These are phyloP conservation scores for Caretta caretta DNA, from an alignment of 2,113 vertebrate genomes.

Conservation along the genomic window DNA sequence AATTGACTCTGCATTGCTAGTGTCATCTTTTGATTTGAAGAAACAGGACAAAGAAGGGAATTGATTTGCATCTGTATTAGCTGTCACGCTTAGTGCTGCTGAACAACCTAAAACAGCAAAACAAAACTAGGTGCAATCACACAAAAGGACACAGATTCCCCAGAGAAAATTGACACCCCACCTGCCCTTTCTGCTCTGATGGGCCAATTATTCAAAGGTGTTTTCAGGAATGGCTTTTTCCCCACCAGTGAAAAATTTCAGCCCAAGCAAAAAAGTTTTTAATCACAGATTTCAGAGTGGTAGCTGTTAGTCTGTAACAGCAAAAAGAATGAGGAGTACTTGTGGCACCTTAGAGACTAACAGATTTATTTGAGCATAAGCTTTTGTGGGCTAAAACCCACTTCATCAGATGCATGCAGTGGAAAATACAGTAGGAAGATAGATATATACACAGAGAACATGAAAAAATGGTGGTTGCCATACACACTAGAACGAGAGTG, in stretches of 20 bases:
- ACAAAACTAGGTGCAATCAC: background rate
- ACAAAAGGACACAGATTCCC: background rate
- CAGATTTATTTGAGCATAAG: too few species aligned
- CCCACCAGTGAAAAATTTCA: background rate
- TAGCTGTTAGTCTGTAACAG: too few species aligned
- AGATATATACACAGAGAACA: too few species aligned
- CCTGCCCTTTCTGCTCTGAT: background rate
- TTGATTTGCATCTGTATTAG: background rate
- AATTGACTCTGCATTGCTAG: background rate
- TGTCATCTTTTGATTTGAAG: background rate
- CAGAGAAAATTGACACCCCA: background rate
- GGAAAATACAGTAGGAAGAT: too few species aligned
- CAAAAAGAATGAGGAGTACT: too few species aligned
- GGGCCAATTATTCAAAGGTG: rapidly evolving
- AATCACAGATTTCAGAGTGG: too few species aligned
- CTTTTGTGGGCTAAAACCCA: too few species aligned
- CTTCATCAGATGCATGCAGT: too few species aligned
- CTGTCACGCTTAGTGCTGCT: background rate
- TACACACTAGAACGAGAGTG: too few species aligned
- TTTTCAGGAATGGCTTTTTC: background rate
- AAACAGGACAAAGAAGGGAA: background rate
- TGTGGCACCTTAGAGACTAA: too few species aligned
- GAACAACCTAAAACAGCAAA: background rate
- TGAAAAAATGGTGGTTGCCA: too few species aligned
- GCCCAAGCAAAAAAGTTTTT: background rate